Evolutionary conservation across 2,797 vertebrate genomes (phyloP), one percentile per base, ranked within the genome.

Genomic region (Catharus ustulatus): DNA sequence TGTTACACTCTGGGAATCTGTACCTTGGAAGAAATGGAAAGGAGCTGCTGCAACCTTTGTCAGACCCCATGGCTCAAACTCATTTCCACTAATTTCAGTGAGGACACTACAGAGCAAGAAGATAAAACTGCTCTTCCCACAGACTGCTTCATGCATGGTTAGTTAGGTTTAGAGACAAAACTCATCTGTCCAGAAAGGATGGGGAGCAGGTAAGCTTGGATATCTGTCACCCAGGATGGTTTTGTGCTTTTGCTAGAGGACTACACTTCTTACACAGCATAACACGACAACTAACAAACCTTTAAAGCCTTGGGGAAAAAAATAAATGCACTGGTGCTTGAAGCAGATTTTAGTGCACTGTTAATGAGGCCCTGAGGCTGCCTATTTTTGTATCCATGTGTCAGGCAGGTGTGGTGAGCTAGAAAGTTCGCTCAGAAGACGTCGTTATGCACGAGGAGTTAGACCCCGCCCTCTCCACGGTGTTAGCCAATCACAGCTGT

Each of bases 91-190:
- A 9, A 26, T 36, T 63, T 76, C 71, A 54, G 29, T 10, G 6
- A 38, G 51, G 27, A 51, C 0, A 2, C 48, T 86, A 51, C 10
- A 84, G 49, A 76, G 20, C 29, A 74, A 67, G 46, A 45, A 54
- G 21, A 63, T 14, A 63, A 88, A 79, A 30, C 10, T 23, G 32
- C 14, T 54, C 30, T 59, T 82, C 48, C 55, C 1, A 1, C 14
- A 55, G 36, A 49, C 13, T 24, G 15, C 29, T 67, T 49, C 2
- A 3, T 2, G 6, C 4, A 2, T 5, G 6, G 15, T 38, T 29
- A n/a, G 14, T 6, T 29, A 40, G 29, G 13, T 71, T 80, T 64
- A 84, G 54, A 74, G 36, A 84, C 30, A 30, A 2, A 52, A 3
- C 7, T 77, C 22, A 32, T 52, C 34, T 66, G 4, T 80, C 45